Conservation (phyloP, 2,797 vertebrate genomes). For the Notamacropus eugenii region DNA sequence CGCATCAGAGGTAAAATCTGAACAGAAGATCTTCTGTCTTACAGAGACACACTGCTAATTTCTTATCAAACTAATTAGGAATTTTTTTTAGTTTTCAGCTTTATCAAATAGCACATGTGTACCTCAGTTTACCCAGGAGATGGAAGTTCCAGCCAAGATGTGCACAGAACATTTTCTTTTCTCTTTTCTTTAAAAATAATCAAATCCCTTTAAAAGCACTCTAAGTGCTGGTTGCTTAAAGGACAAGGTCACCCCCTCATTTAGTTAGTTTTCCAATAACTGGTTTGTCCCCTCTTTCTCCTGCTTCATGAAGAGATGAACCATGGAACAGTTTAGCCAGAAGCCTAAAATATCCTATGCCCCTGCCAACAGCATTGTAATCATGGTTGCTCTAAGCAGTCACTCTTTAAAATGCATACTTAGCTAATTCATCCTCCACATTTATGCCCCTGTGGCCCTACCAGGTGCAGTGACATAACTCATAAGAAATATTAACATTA, state of each 20-base stretch:
- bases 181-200: neutral
- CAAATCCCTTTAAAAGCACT: neutral
- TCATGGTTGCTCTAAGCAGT: conserved; percentile 76
- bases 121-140: neutral
- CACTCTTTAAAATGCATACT: conserved; percentile 79
- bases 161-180: neutral
- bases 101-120: neutral
- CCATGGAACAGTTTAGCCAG: conserved; percentile 13
- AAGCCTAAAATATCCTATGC: neutral
- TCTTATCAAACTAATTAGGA: neutral
- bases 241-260: neutral
- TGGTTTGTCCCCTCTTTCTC: neutral
- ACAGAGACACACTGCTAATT: neutral
- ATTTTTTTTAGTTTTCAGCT: neutral
- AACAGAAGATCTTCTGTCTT: neutral
- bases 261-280: neutral
- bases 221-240: neutral
- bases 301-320: neutral
- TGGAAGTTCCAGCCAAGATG: neutral
- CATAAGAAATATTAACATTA: conserved; percentile 86
- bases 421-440: conserved; percentile 78
- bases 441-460: conserved; percentile 83
- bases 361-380: conserved; percentile 53
- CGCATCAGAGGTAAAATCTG: neutral
- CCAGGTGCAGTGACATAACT: conserved; percentile 81